These are phyloP conservation scores for Lucilia cuprina DNA, from an alignment of 1,140 invertebrate species.

Conservation along the genomic window DNA sequence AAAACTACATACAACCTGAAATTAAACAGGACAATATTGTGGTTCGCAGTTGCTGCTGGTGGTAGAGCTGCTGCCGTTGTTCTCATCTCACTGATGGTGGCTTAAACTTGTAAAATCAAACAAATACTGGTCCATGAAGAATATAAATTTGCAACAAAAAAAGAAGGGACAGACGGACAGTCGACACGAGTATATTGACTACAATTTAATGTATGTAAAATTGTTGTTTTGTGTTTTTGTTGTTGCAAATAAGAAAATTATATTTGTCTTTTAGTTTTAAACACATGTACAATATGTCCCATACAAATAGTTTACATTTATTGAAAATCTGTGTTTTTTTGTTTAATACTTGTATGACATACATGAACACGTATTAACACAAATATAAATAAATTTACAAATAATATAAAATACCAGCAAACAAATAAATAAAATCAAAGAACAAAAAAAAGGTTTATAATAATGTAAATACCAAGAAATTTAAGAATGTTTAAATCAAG, in stretches of 20 bases:
- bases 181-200: neutral
- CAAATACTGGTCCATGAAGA: neutral
- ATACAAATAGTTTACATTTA: slow-evolving; percentile 21
- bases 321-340: slow-evolving; percentile 22
- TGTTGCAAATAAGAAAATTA: neutral
- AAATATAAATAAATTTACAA: neutral
- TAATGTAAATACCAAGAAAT: slow-evolving; percentile 28
- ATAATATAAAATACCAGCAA: neutral
- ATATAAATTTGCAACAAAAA: neutral
- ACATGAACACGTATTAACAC: slow-evolving; percentile 23
- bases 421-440: neutral
- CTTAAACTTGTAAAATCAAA: neutral
- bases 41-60: neutral
- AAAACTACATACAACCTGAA: neutral
- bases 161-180: neutral
- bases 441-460: no score
- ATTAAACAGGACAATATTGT: slow-evolving; percentile 18
- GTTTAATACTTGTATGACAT: slow-evolving; percentile 21
- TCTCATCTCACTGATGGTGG: neutral
- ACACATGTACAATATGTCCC: neutral
- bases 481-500: slow-evolving; percentile 6
- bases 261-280: neutral
- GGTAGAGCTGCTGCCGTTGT: neutral
- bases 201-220: neutral
- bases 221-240: neutral